Percentiles rank a stretch among this genome's conserved stretches.
phyloP scores from a whole-genome alignment of 2,797 vertebrate genomes.

The Oreortyx pictus region DNA sequence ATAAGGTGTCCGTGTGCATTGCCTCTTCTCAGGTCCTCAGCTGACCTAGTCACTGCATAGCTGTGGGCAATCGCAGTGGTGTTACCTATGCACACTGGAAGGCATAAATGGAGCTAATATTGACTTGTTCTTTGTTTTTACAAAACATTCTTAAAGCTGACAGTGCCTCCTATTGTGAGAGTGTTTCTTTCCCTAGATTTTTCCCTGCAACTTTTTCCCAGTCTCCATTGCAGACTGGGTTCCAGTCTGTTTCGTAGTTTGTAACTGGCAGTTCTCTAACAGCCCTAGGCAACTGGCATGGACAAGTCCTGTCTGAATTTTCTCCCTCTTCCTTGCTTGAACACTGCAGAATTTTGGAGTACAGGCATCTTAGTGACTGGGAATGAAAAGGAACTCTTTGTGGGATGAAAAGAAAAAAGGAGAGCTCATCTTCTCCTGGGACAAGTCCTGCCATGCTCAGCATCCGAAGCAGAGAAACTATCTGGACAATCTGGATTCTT shows the following conservation, averaged over 20 bases:
- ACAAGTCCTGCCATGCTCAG: rapidly evolving
- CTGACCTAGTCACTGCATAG: not conserved
- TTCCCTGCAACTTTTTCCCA: not conserved
- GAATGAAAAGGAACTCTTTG: not conserved
- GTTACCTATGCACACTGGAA: not conserved
- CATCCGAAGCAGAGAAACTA: not conserved
- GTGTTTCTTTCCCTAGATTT: not conserved
- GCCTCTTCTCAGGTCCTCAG: not conserved
- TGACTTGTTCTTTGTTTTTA: not conserved
- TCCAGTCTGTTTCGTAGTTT: not conserved
- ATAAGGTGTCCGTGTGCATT: not conserved
- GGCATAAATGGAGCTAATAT: not conserved
- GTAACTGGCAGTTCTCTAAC: not conserved
- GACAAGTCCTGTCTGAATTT: not conserved
- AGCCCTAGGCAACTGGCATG: not conserved
- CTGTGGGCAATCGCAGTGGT: not conserved
- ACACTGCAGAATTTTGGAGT: not conserved
- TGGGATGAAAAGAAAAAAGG: not conserved
- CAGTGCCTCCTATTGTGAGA: not conserved
- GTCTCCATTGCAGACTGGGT: not conserved
- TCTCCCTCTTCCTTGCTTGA: not conserved
- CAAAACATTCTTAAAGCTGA: not conserved
- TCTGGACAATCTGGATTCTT: not conserved
- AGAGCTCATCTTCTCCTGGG: not conserved
- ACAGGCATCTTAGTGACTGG: not conserved